phyloP scores from a whole-genome alignment of 2,113 vertebrate species.

The Apaloderma vittatum region DNA sequence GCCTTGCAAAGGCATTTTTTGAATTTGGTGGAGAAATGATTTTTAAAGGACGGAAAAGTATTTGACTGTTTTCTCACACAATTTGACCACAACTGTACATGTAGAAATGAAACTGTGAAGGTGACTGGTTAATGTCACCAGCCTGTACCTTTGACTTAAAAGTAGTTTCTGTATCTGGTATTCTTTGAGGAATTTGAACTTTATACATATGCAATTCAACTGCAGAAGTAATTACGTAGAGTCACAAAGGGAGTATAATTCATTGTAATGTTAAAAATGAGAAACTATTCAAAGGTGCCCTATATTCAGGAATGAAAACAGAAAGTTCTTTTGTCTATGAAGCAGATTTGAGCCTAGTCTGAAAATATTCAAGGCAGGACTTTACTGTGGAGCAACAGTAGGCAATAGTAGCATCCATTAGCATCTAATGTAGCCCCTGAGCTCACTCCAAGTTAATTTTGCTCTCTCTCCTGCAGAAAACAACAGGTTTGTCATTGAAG shows the following conservation, averaged over 20 bases:
- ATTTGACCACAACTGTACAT: background rate
- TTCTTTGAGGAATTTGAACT: background rate
- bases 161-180: background rate
- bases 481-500: background rate
- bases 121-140: background rate
- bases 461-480: constrained; percentile 7
- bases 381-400: background rate
- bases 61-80: background rate
- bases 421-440: background rate
- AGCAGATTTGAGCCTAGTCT: background rate
- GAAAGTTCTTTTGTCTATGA: background rate
- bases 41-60: background rate
- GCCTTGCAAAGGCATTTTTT: background rate
- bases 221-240: background rate
- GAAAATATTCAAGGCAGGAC: background rate
- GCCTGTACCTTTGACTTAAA: background rate
- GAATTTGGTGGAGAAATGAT: background rate
- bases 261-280: background rate
- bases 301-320: background rate
- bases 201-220: background rate
- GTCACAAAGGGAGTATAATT: background rate
- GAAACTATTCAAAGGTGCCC: background rate
- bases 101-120: background rate
- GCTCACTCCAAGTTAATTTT: background rate
- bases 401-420: background rate